Percentiles rank a stretch among this genome's conserved stretches.
Conservation (phyloP, 1,140 invertebrate species). For the Protaetia brevitarsis region DNA sequence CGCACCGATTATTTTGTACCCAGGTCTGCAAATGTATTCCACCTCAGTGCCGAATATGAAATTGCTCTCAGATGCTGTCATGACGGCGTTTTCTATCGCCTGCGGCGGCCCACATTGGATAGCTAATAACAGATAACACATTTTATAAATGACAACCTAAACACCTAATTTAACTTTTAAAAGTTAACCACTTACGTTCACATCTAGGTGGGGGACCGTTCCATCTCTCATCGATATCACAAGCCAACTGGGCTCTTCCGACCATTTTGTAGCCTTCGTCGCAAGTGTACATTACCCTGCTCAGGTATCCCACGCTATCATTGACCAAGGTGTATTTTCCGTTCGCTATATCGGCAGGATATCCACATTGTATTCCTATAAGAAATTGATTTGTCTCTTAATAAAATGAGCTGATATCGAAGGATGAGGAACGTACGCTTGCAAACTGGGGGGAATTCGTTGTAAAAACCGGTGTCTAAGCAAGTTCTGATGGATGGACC, state of each 20-base stretch:
- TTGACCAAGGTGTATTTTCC: conserved; percentile 80
- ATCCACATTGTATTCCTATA: conserved; percentile 79
- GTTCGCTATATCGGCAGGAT: conserved; percentile 80
- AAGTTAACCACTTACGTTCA: conserved; percentile 74
- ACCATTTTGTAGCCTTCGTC: conserved; percentile 81
- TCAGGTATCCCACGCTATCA: conserved; percentile 78
- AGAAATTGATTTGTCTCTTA: conserved; percentile 51
- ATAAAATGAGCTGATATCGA: conserved; percentile 27
- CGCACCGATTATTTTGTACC: conserved; percentile 68
- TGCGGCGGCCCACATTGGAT: conserved; percentile 73
- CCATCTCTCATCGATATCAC: conserved; percentile 90
- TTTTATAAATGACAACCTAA: too few species aligned
- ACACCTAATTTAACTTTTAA: too few species aligned
- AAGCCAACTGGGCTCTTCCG: conserved; percentile 75
- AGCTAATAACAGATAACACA: too few species aligned
- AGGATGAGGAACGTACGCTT: conserved; percentile 73
- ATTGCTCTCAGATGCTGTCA: conserved; percentile 55
- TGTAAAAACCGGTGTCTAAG: conserved; percentile 88
- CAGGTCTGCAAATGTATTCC: conserved; percentile 71
- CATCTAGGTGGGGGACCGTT: conserved; percentile 89
- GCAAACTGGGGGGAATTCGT: conserved; percentile 89
- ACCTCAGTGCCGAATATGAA: conserved; percentile 68
- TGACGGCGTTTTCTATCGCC: conserved; percentile 68
- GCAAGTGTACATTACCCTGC: conserved; percentile 81
- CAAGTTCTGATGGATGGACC: conserved; percentile 81